phyloP scores from a whole-genome alignment of 2,888 invertebrate genomes.

The Boloria euphrosyne region DNA sequence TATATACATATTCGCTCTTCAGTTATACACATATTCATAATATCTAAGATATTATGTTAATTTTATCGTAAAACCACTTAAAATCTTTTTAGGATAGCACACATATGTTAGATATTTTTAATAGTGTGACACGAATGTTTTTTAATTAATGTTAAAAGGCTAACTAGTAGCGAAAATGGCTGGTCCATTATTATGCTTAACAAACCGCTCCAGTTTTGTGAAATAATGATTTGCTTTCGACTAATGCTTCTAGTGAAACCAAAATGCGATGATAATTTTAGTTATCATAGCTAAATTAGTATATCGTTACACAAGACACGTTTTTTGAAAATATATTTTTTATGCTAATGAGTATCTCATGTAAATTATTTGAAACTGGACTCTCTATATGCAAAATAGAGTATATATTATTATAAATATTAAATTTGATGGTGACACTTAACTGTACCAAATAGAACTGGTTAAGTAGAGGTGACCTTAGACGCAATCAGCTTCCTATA shows the following conservation, averaged over 20 bases:
- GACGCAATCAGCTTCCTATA: conserved; percentile 46
- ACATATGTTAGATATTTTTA: conserved; percentile 19
- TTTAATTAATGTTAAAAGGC: not conserved
- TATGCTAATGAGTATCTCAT: conserved; percentile 13
- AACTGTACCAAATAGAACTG: conserved; percentile 26
- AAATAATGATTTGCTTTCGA: not conserved
- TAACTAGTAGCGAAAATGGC: not conserved
- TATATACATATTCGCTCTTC: too few species aligned
- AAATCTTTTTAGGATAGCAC: too few species aligned
- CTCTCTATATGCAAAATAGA: conserved; percentile 28
- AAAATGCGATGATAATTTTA: conserved; percentile 12
- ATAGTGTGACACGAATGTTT: conserved; percentile 3
- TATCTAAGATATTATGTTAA: too few species aligned
- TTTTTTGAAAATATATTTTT: conserved; percentile 28
- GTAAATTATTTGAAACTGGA: conserved; percentile 15
- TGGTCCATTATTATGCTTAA: too few species aligned
- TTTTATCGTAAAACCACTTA: too few species aligned
- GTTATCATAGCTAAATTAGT: conserved; percentile 2
- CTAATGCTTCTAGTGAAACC: not conserved
- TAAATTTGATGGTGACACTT: conserved; percentile 21
- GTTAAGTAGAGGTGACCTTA: conserved; percentile 35
- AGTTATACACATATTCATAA: too few species aligned
- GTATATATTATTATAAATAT: conserved; percentile 21
- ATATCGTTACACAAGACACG: not conserved
- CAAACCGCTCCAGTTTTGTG: too few species aligned